Evolutionary conservation across 2,113 vertebrate species (phyloP).

Genomic region (Dasypus novemcinctus): DNA sequence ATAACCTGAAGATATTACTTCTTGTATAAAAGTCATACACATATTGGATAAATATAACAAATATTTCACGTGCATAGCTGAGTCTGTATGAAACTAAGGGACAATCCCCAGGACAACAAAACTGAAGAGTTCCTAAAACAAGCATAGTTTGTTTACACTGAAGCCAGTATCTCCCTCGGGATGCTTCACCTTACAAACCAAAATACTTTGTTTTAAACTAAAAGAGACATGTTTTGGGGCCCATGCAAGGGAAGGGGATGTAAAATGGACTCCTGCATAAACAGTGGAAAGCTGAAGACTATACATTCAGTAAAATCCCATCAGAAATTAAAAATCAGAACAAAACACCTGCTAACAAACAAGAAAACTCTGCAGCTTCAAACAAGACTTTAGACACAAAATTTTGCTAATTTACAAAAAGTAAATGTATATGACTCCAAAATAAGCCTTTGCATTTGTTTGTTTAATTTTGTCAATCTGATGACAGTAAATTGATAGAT

Average conservation of each 20-base stretch:
- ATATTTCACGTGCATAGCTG: accelerated
- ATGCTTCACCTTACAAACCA: not conserved
- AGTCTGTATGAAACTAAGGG: not conserved
- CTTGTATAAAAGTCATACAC: not conserved
- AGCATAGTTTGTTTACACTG: not conserved
- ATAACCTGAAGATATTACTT: not conserved
- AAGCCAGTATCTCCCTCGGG: not conserved
- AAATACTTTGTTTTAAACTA: not conserved
- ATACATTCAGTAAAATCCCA: not conserved
- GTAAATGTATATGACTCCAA: too few species aligned
- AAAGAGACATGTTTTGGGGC: not conserved
- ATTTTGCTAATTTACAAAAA: too few species aligned
- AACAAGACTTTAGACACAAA: too few species aligned
- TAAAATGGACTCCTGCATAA: too few species aligned
- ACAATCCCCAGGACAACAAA: not conserved
- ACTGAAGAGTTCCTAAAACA: not conserved
- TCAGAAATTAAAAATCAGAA: not conserved
- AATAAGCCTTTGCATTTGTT: too few species aligned
- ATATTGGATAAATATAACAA: too few species aligned
- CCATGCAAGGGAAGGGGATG: not conserved
- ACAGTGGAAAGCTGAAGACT: not conserved
- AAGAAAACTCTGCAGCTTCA: accelerated
- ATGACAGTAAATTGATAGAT: too few species aligned
- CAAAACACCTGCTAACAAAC: too few species aligned
- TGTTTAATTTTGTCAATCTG: too few species aligned